Conservation (phyloP, 2,113 vertebrate species). For the Meleagris gallopavo region DNA sequence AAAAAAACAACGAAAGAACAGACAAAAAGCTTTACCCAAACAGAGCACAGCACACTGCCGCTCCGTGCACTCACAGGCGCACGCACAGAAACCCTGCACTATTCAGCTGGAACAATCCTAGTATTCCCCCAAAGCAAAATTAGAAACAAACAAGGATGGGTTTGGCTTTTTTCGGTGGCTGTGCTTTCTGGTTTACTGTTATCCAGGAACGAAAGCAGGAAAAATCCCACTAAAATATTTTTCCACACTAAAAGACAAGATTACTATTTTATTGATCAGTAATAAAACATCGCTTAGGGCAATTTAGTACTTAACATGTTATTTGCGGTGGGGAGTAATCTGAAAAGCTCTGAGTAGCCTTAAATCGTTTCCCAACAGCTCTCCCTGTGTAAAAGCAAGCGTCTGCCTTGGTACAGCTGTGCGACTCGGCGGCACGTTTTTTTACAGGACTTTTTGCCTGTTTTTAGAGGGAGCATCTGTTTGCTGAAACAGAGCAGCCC, state of each 20-base stretch:
- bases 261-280: conserved; percentile 69
- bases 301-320: conserved; percentile 68
- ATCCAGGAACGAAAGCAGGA: conserved; percentile 13
- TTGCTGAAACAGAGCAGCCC: conserved; percentile 75
- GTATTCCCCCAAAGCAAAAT: conserved; percentile 56
- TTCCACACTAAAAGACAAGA: conserved; percentile 41
- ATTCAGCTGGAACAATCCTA: conserved; percentile 36
- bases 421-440: conserved; percentile 28
- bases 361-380: conserved; percentile 74
- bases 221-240: conserved; percentile 45
- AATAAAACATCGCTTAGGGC: conserved; percentile 52
- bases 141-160: conserved; percentile 8
- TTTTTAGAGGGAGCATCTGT: conserved; percentile 80
- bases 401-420: conserved; percentile 76
- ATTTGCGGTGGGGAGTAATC: conserved; percentile 64
- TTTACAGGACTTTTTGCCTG: conserved; percentile 78
- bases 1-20: background rate
- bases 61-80: background rate
- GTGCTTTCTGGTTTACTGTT: background rate
- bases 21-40: background rate
- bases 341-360: conserved; percentile 71
- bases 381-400: conserved; percentile 59
- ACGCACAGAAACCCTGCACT: conserved; percentile 16
- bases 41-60: background rate
- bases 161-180: background rate